Evolutionary conservation across 2,888 invertebrate genomes (phyloP).

Genomic region (Drosophila longiperda): DNA sequence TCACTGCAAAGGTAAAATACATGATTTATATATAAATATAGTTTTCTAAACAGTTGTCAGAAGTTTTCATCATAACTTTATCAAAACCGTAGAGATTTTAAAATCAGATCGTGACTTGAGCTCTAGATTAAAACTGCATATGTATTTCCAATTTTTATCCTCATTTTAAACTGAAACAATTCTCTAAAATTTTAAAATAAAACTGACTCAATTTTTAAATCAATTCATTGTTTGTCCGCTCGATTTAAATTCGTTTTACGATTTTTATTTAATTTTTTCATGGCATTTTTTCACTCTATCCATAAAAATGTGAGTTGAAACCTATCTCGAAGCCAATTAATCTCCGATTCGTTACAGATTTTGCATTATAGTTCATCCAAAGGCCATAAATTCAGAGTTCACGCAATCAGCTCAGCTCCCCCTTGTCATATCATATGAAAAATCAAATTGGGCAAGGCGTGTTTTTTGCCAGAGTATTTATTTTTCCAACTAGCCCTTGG

Average conservation of each 20-base stretch:
- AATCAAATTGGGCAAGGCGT: slow-evolving; percentile 18
- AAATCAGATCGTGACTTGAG: not conserved
- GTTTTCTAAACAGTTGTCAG: not conserved
- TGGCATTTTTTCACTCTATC: not conserved
- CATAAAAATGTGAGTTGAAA: not conserved
- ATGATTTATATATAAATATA: not conserved
- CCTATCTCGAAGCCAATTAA: not conserved
- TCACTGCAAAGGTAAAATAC: not conserved
- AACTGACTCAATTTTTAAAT: not conserved
- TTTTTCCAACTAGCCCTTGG: slow-evolving; percentile 41
- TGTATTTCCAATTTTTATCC: not conserved
- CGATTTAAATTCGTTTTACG: not conserved
- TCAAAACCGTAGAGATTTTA: not conserved
- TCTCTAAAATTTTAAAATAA: not conserved
- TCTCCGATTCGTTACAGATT: not conserved
- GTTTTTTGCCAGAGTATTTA: slow-evolving; percentile 22
- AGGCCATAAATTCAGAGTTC: slow-evolving; percentile 21
- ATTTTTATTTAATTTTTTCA: not conserved
- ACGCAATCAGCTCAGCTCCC: slow-evolving; percentile 5
- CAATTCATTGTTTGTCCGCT: not conserved
- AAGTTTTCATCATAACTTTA: not conserved
- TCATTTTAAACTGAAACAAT: not conserved
- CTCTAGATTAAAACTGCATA: not conserved
- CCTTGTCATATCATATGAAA: slow-evolving; percentile 29
- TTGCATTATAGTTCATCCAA: slow-evolving; percentile 17